These are phyloP conservation scores for Oxycera nigricornis DNA, from an alignment of 2,888 invertebrate genomes.

Conservation along the genomic window DNA sequence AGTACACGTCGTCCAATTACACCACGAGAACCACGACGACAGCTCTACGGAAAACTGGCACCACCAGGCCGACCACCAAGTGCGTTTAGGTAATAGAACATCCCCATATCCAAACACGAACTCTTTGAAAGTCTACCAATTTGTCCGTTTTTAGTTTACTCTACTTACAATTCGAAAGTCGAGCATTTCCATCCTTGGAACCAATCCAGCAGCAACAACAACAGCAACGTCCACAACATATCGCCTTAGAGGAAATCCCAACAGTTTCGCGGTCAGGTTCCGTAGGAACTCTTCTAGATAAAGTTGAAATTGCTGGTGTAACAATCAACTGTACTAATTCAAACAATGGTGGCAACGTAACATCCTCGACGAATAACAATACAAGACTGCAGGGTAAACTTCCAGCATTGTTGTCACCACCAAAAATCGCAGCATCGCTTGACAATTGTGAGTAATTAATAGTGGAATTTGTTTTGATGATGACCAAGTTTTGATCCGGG, in stretches of 20 bases:
- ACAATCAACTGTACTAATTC: neutral
- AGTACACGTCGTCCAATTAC: slow-evolving; percentile 87
- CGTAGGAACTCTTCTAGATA: slow-evolving; percentile 46
- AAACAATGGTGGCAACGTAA: neutral
- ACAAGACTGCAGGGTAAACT: slow-evolving; percentile 46
- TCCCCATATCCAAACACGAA: neutral
- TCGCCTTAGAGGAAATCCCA: slow-evolving; percentile 37
- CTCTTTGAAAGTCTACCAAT: too few relatives aligned
- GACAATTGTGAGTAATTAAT: slow-evolving; percentile 49
- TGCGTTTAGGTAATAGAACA: slow-evolving; percentile 71
- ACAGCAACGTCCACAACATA: slow-evolving; percentile 19
- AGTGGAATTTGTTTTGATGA: neutral
- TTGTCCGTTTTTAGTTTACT: slow-evolving; percentile 69
- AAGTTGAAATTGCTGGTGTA: neutral
- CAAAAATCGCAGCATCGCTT: slow-evolving; percentile 46
- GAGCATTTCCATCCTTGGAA: slow-evolving; percentile 61
- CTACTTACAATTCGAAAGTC: slow-evolving; percentile 67
- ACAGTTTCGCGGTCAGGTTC: slow-evolving; percentile 46
- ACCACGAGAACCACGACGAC: slow-evolving; percentile 79
- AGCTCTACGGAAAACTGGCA: slow-evolving; percentile 72
- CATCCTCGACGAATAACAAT: slow-evolving; percentile 8
- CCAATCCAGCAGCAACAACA: slow-evolving; percentile 49
- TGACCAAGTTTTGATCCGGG: neutral
- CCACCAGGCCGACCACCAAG: slow-evolving; percentile 73
- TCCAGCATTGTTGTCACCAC: slow-evolving; percentile 48